These are phyloP conservation scores for Drosophila lini DNA, from an alignment of 1,140 invertebrate species.

Conservation along the genomic window DNA sequence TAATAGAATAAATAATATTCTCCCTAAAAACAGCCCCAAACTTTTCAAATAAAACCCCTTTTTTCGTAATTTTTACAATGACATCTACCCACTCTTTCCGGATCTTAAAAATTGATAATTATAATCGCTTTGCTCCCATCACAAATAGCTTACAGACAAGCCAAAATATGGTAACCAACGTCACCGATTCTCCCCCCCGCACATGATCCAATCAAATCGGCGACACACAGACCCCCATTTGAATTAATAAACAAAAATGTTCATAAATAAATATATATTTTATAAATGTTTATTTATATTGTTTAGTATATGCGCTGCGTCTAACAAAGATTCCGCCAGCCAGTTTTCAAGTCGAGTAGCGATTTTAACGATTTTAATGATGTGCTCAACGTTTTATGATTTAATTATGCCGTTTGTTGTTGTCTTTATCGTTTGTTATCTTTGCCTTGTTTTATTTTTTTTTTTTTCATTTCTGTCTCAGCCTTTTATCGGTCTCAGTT, in stretches of 20 bases:
- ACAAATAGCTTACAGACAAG: neutral
- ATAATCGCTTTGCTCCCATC: neutral
- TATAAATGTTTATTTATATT: constrained; percentile 58
- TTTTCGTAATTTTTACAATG: neutral
- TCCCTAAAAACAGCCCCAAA: too few species aligned
- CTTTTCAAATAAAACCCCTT: too few species aligned
- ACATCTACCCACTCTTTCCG: neutral
- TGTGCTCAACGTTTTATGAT: constrained; percentile 81
- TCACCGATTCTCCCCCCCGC: constrained; percentile 35
- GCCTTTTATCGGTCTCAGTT: constrained; percentile 26
- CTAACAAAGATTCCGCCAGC: constrained; percentile 36
- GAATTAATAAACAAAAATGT: constrained; percentile 78
- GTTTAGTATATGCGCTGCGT: constrained; percentile 24
- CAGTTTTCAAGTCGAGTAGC: constrained; percentile 76
- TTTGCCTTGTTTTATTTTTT: constrained; percentile 16
- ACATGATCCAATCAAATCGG: constrained; percentile 71
- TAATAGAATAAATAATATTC: too few species aligned
- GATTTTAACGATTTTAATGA: constrained; percentile 78
- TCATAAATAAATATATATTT: constrained; percentile 74
- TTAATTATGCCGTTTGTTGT: constrained; percentile 77
- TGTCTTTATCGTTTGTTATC: constrained; percentile 52
- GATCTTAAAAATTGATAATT: neutral
- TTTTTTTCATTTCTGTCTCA: constrained; percentile 33
- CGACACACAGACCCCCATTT: constrained; percentile 71
- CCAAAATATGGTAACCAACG: neutral